Evolutionary conservation across 2,888 invertebrate genomes (phyloP).

Genomic region (Buathra laborator): DNA sequence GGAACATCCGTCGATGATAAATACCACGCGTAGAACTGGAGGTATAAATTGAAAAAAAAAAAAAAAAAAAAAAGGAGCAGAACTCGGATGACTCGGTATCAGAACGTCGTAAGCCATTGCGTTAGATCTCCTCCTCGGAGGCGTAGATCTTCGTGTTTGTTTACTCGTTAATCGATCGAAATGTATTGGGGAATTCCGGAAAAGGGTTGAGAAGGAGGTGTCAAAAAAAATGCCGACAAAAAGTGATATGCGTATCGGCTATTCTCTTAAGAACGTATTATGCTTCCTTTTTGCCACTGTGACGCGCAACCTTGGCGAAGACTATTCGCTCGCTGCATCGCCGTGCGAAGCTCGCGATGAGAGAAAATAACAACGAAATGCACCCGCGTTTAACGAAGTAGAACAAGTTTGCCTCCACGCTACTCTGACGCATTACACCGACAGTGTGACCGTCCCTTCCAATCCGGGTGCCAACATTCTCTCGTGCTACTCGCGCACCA

Average conservation of each 20-base stretch:
- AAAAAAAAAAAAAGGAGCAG: no score
- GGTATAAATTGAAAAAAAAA: no score
- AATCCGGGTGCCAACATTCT: background rate
- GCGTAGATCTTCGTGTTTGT: no score
- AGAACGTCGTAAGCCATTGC: no score
- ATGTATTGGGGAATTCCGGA: background rate
- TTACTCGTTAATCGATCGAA: background rate
- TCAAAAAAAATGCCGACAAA: background rate
- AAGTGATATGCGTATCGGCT: background rate
- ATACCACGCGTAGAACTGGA: no score
- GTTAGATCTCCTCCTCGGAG: no score
- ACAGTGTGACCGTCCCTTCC: conserved; percentile 23
- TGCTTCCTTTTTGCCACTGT: background rate
- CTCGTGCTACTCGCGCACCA: background rate
- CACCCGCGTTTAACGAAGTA: conserved; percentile 36
- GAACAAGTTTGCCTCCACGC: conserved; percentile 58
- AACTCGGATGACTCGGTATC: no score
- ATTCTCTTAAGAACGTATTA: background rate
- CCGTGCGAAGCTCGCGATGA: background rate
- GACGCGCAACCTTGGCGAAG: conserved; percentile 27
- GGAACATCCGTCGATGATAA: no score
- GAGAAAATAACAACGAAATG: background rate
- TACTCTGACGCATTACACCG: conserved; percentile 6
- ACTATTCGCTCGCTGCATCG: conserved; percentile 14
- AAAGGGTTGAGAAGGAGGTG: background rate